These are phyloP conservation scores for Hypanus sabinus DNA, from an alignment of 2,113 vertebrate species.

Conservation along the genomic window DNA sequence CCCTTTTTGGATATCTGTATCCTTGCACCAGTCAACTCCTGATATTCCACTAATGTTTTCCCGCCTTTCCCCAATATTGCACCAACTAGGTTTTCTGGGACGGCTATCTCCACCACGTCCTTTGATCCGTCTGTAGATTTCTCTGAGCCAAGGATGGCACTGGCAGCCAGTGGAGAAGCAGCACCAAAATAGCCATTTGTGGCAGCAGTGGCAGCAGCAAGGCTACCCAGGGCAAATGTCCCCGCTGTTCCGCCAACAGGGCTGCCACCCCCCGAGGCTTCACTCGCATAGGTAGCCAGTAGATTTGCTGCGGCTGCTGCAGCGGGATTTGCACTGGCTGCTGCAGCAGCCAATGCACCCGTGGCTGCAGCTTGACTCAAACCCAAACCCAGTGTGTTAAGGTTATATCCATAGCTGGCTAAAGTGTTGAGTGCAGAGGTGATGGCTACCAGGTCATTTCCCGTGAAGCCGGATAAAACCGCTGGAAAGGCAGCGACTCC, in stretches of 20 bases:
- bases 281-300: constrained; percentile 79
- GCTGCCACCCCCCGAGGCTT: constrained; percentile 73
- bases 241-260: constrained; percentile 71
- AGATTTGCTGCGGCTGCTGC: constrained; percentile 75
- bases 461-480: constrained; percentile 77
- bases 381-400: constrained; percentile 76
- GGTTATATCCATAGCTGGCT: constrained; percentile 83
- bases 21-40: constrained; percentile 83
- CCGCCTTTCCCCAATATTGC: constrained; percentile 82
- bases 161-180: constrained; percentile 78
- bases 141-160: constrained; percentile 77
- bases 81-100: constrained; percentile 81
- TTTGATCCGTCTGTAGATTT: constrained; percentile 80
- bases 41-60: constrained; percentile 81
- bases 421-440: constrained; percentile 81
- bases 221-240: constrained; percentile 78
- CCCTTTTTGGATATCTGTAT: constrained; percentile 86
- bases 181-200: constrained; percentile 80
- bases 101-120: constrained; percentile 81
- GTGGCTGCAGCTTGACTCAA: constrained; percentile 77
- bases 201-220: constrained; percentile 81
- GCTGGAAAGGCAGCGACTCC: constrained; percentile 76
- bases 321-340: constrained; percentile 77
- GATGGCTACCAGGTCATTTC: constrained; percentile 80
- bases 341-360: constrained; percentile 76